Evolutionary conservation across 2,797 vertebrate species (phyloP), one percentile per base, ranked within the genome.

Genomic region (Darevskia nairensis): DNA sequence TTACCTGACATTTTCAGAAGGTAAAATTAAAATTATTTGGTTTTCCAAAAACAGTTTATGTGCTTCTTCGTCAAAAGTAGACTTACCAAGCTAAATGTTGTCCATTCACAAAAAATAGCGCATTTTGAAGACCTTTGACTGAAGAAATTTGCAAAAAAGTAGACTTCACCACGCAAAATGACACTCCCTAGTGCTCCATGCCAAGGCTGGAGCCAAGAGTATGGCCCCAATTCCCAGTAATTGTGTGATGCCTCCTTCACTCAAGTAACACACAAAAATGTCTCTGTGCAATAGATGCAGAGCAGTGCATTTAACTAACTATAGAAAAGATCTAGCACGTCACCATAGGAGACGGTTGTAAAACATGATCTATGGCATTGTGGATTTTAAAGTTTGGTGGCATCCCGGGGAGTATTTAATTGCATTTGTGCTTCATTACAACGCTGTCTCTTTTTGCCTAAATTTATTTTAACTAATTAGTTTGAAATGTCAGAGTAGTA

Each of bases 381-480:
- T 21, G 69, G 90, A 92, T 93, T 86, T 93, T 91, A 86, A 86
- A 86, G 92, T 91, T 93, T 80, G 90, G 93, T 87, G 86, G 88
- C 87, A 86, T 94, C 93, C 91, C 8, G 84, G 94, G 78, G 95
- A 91, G 88, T 80, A 25, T 61, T 92, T 94, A 93, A 92, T 95
- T 95, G 84, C 8, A 0, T 93, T 92, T 94, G 88, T 64, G 92
- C 90, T 93, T 90, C 89, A 75, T 93, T 93, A 80, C 9, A 86
- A 93, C 89, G 46, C 93, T 91, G 93, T 93, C 94, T 96, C 68
- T 74, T 77, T 94, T 90, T 92, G 86, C 92, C 88, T 86, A 94
- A 95, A 95, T 96, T 95, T 95, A 87, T 95, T 95, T 95, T 93
- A 93, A 90, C 94, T 96, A 94, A 96, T 96, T 95, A 96, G 95